phyloP scores from a whole-genome alignment of 2,113 vertebrate species.

The Acanthisitta chloris region DNA sequence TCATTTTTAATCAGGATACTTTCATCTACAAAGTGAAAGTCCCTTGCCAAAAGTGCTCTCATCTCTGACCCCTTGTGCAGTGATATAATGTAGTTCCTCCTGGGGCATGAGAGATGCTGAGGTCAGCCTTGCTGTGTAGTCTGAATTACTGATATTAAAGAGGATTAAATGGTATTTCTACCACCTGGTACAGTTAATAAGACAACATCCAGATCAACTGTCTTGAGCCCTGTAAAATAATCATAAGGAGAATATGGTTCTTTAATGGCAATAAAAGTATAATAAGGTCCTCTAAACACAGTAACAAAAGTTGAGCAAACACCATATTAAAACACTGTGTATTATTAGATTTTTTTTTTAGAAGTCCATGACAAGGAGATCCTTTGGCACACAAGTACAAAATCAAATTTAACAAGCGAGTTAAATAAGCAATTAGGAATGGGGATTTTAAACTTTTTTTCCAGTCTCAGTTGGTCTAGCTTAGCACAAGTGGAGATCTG shows the following conservation, averaged over 20 bases:
- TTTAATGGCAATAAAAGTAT: constrained; percentile 49
- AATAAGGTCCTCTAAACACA: constrained; percentile 60
- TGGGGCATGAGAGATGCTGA: constrained; percentile 26
- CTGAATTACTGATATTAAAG: constrained; percentile 57
- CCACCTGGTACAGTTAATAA: constrained; percentile 58
- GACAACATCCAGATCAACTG: constrained; percentile 50
- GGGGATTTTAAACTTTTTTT: constrained; percentile 44
- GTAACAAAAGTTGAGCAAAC: constrained; percentile 44
- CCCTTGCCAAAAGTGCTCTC: constrained; percentile 37
- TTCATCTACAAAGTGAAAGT: constrained; percentile 43
- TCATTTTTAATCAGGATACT: constrained; percentile 54
- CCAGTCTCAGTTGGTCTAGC: constrained; percentile 29
- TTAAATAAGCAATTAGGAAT: constrained; percentile 70
- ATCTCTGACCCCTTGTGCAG: constrained; percentile 37
- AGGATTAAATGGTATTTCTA: constrained; percentile 58
- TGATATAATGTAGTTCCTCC: constrained; percentile 37
- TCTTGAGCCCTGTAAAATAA: constrained; percentile 60
- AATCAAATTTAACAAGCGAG: constrained; percentile 63
- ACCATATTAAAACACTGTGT: constrained; percentile 39
- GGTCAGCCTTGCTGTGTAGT: constrained; percentile 49
- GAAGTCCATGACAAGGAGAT: constrained; percentile 67
- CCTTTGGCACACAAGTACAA: constrained; percentile 61
- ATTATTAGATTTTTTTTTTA: constrained; percentile 46
- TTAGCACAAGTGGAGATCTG: neutral
- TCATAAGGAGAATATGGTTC: constrained; percentile 47